Base-by-base conservation (phyloP, 2,888 invertebrate genomes). In the Corbicula japonica region DNA sequence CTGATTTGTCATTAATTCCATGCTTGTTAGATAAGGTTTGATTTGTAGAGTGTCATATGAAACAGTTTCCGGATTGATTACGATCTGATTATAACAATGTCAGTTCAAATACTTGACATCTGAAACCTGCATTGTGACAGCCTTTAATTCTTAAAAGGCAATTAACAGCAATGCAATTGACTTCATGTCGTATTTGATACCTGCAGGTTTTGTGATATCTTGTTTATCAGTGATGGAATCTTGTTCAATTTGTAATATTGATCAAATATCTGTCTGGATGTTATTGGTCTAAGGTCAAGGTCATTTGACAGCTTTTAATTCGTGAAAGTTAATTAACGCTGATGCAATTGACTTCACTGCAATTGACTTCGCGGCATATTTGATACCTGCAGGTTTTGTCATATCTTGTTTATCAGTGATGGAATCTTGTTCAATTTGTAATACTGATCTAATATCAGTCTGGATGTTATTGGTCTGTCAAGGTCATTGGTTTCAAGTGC, bases 171-270 rank as follows among this genome's bases (percentile, higher is more conserved):
- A 63, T 23, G 63, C 63, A 63, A 63, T 35, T 35, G 63, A 63
- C 63, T 63, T 48, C 35, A 50, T 63, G 63, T 63, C 63, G 35
- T 46, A 63, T 50, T 63, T 63, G 50, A 63, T 54, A 54, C 30
- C 12, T 32, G 15, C n/a, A 8, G 30, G 54, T 54, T 32, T 54
- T 54, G 30, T 54, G 30, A 30, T 18, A n/a, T 12, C 12, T 54
- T 1, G 10, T 23, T 12, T 54, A 32, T 54, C 30, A 23, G 32
- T 54, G 21, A 30, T n/a, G n/a, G 54, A 32, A 23, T 54, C 54
- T 32, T 30, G n/a, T 54, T 54, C 30, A 30, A 12, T 15, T n/a
- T 2, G 10, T 30, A 32, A 15, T 54, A 12, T 54, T 18, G 32
- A n/a, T n/a, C n/a, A n/a, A n/a, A n/a, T n/a, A n/a, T n/a, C n/a